Conservation (phyloP, 2,113 vertebrate species). For the Haemorhous mexicanus region DNA sequence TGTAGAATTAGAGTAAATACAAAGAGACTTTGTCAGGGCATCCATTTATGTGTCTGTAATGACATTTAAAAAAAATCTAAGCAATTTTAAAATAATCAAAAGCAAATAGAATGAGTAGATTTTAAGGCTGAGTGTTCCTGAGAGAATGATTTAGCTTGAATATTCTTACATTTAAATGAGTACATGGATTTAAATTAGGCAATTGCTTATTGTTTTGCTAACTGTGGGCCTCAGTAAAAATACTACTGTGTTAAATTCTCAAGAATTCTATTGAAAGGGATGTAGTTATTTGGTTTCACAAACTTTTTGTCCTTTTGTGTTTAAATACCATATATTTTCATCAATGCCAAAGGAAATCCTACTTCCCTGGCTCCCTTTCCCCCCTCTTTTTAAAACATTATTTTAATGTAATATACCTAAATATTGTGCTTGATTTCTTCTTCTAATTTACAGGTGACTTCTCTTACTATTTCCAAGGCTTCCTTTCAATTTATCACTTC, state of each 20-base stretch:
- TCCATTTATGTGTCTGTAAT: neutral
- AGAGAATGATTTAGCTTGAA: neutral
- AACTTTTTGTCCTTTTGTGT: neutral
- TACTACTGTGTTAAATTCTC: neutral
- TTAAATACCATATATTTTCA: neutral
- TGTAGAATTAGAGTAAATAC: neutral
- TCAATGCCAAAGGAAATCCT: neutral
- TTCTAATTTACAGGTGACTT: neutral
- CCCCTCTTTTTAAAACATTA: neutral
- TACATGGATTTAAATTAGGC: neutral
- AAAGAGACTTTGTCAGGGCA: neutral
- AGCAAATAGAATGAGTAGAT: neutral
- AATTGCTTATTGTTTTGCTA: neutral
- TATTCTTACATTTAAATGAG: neutral
- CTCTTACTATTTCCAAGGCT: neutral
- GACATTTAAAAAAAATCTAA: neutral
- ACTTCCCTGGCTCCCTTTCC: accelerated
- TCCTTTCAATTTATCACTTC: neutral
- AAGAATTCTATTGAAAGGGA: neutral
- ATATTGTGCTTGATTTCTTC: neutral
- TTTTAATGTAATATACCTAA: neutral
- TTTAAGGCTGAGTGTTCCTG: neutral
- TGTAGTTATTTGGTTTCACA: neutral
- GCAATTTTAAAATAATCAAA: neutral
- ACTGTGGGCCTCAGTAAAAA: neutral